Evolutionary conservation across 2,888 invertebrate species (phyloP).

Genomic region (Omphaloscelis lunosa): DNA sequence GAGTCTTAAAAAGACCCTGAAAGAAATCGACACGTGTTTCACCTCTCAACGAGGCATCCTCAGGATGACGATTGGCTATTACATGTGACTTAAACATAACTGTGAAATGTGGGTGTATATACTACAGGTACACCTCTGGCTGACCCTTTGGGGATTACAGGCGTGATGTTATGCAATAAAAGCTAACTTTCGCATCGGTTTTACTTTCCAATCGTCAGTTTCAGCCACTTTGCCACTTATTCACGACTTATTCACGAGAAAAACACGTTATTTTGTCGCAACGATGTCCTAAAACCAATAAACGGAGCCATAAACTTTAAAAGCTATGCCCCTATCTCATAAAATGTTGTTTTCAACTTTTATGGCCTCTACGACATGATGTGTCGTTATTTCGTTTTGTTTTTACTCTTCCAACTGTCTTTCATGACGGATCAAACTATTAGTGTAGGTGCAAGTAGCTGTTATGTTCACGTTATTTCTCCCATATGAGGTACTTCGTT

Average conservation of each 20-base stretch:
- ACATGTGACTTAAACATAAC: too few relatives aligned
- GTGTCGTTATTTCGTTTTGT: constrained; percentile 52
- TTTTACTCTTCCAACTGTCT: constrained; percentile 51
- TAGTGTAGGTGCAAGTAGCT: constrained; percentile 26
- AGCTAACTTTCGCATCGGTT: not conserved
- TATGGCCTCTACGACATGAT: constrained; percentile 47
- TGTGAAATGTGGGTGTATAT: too few relatives aligned
- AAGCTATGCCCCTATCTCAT: constrained; percentile 59
- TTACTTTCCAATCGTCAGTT: constrained; percentile 18
- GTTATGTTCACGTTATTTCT: constrained; percentile 25
- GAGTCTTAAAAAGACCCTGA: too few relatives aligned
- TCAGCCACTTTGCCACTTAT: constrained; percentile 11
- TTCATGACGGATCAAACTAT: constrained; percentile 51
- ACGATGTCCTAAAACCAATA: constrained; percentile 64
- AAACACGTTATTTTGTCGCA: constrained; percentile 44
- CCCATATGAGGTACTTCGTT: not conserved
- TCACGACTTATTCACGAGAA: constrained; percentile 38
- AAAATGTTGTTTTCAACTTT: constrained; percentile 65
- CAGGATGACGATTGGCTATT: too few relatives aligned
- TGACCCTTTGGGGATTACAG: too few relatives aligned
- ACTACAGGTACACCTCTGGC: too few relatives aligned
- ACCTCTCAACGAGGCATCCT: too few relatives aligned
- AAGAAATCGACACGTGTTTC: too few relatives aligned
- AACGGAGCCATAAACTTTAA: constrained; percentile 66
- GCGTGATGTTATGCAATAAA: constrained; percentile 23